A percentile compares a stretch with the other conserved stretches of the same genome.
These are phyloP conservation scores for Anthoscopus minutus DNA, from an alignment of 2,113 vertebrate species.

Conservation along the genomic window DNA sequence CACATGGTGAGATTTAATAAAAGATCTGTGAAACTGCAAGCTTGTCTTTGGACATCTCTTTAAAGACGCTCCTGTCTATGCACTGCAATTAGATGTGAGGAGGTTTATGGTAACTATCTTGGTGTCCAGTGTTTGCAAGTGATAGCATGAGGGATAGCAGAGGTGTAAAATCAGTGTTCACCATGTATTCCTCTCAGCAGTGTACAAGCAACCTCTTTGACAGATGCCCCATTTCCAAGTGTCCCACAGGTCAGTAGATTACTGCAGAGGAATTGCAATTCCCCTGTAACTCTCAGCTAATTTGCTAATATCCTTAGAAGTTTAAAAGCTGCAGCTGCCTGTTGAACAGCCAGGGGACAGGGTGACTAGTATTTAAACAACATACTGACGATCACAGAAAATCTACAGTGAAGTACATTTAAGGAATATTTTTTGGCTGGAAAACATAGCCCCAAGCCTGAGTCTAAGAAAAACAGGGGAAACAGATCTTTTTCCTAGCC, in stretches of 20 bases:
- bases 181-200: neutral
- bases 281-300: neutral
- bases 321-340: neutral
- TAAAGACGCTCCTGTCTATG: neutral
- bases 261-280: neutral
- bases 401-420: neutral
- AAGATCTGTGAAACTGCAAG: conserved; percentile 14
- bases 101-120: neutral
- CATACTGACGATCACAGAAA: neutral
- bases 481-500: neutral
- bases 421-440: conserved; percentile 5
- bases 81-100: neutral
- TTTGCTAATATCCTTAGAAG: neutral
- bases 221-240: neutral
- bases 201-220: neutral
- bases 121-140: neutral
- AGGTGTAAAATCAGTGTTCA: neutral
- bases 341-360: neutral
- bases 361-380: conserved; percentile 5
- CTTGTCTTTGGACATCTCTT: conserved; percentile 5
- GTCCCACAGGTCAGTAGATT: neutral
- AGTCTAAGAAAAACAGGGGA: neutral
- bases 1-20: conserved; percentile 32
- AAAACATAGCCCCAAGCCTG: neutral
- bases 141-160: neutral